phyloP scores from a whole-genome alignment of 2,113 vertebrate genomes.

The Noctilio leporinus region DNA sequence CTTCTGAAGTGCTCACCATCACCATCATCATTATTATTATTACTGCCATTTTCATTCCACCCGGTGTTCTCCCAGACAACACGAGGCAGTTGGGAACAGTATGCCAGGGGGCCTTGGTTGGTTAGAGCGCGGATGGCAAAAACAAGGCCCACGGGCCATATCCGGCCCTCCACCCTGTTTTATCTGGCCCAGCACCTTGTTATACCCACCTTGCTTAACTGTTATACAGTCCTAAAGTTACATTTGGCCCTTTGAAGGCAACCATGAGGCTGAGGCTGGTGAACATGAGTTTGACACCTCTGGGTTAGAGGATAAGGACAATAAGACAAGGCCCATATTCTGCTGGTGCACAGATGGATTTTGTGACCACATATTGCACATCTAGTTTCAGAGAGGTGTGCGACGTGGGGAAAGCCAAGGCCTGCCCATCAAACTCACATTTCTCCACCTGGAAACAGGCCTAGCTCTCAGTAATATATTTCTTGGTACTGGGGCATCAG shows the following conservation, averaged over 20 bases:
- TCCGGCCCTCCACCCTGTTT: too few relatives aligned
- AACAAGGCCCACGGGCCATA: too few relatives aligned
- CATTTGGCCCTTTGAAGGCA: too few relatives aligned
- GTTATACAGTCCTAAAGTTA: too few relatives aligned
- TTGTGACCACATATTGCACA: neutral
- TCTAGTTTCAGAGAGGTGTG: neutral
- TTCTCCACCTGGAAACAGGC: neutral
- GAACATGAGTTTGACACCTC: too few relatives aligned
- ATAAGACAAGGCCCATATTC: neutral
- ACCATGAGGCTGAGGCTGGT: too few relatives aligned
- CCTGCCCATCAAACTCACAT: neutral
- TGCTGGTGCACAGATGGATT: neutral
- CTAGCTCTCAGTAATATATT: neutral
- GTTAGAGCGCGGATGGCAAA: too few relatives aligned
- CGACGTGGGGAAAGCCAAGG: neutral
- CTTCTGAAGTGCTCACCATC: neutral
- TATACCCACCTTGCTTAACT: too few relatives aligned
- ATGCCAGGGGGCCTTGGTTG: rapidly evolving
- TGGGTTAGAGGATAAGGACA: too few relatives aligned
- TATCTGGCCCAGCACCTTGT: too few relatives aligned
- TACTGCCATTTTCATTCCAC: neutral
- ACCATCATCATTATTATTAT: rapidly evolving
- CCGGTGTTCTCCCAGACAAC: neutral
- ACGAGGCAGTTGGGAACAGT: neutral
- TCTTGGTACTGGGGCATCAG: neutral